These are phyloP conservation scores for Drosophila affinis DNA, from an alignment of 2,888 invertebrate species.

Conservation along the genomic window DNA sequence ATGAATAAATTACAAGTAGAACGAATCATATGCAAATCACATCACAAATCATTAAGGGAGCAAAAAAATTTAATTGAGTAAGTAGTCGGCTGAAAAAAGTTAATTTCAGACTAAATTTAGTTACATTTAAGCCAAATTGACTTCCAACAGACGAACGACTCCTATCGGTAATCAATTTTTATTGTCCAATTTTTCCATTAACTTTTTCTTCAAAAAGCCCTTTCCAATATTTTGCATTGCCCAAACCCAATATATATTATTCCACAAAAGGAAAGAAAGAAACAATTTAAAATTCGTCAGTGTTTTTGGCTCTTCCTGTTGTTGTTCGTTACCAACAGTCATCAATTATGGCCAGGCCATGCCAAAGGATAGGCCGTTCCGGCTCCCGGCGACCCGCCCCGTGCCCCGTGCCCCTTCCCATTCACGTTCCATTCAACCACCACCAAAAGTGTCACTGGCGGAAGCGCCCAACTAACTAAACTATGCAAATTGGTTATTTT, in stretches of 20 bases:
- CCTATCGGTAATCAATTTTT: conserved; percentile 30
- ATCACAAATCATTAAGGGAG: conserved; percentile 11
- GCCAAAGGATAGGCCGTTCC: conserved; percentile 24
- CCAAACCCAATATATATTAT: conserved; percentile 36
- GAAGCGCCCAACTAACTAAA: conserved; percentile 81
- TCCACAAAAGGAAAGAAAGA: conserved; percentile 25
- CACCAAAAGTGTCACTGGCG: conserved; percentile 71
- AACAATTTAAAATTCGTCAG: conserved; percentile 62
- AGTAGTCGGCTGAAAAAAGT: not conserved
- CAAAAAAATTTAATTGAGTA: conserved; percentile 33
- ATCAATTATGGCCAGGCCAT: conserved; percentile 58
- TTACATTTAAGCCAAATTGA: conserved; percentile 19
- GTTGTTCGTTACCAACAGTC: conserved; percentile 62
- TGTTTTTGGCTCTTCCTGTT: conserved; percentile 43
- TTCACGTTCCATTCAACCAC: not conserved
- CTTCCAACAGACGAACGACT: not conserved
- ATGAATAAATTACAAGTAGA: conserved; percentile 23
- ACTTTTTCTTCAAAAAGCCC: conserved; percentile 26
- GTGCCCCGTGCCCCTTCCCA: conserved; percentile 11
- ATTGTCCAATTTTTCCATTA: conserved; percentile 34
- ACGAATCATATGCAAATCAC: conserved; percentile 7
- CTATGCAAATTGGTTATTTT: conserved; percentile 83
- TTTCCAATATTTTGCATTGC: conserved; percentile 24
- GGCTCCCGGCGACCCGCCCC: conserved; percentile 19
- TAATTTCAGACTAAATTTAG: conserved; percentile 5